phyloP scores from a whole-genome alignment of 2,113 vertebrate species.

The Myotis davidii region DNA sequence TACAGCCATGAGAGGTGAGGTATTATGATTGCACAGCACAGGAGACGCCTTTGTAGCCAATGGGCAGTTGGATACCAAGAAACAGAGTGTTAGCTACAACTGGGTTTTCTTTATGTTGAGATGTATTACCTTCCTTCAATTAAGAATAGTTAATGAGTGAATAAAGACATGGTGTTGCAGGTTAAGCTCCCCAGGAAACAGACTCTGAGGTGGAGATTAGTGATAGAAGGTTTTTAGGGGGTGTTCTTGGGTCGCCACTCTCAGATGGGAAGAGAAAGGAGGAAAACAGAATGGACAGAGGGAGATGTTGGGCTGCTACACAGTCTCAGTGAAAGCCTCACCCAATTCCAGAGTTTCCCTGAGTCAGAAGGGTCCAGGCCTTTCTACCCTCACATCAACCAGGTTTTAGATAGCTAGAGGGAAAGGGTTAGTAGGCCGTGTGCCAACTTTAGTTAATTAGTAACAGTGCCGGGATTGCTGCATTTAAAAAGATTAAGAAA shows the following conservation, averaged over 20 bases:
- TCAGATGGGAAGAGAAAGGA: background rate
- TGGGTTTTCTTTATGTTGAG: background rate
- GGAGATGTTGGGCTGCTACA: background rate
- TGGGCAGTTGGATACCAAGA: background rate
- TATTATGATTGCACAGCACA: background rate
- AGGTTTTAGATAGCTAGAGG: background rate
- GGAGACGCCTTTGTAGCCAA: background rate
- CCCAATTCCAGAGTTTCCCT: background rate
- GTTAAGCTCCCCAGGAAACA: background rate
- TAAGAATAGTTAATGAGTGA: background rate
- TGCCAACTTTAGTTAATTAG: background rate
- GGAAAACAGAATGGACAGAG: background rate
- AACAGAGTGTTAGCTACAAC: constrained; percentile 6
- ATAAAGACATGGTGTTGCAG: background rate
- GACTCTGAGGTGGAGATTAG: background rate
- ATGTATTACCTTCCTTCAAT: background rate
- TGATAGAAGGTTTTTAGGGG: background rate
- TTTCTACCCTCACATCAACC: background rate
- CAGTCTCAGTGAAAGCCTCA: background rate
- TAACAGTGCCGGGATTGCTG: background rate
- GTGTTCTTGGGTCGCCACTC: background rate
- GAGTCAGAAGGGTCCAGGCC: background rate
- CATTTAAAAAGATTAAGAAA: background rate
- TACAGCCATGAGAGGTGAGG: background rate
- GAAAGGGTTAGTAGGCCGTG: background rate